Evolutionary conservation across 2,888 invertebrate species (phyloP), one percentile per base, ranked within the genome.

Genomic region (Cheilosia vulpina): DNA sequence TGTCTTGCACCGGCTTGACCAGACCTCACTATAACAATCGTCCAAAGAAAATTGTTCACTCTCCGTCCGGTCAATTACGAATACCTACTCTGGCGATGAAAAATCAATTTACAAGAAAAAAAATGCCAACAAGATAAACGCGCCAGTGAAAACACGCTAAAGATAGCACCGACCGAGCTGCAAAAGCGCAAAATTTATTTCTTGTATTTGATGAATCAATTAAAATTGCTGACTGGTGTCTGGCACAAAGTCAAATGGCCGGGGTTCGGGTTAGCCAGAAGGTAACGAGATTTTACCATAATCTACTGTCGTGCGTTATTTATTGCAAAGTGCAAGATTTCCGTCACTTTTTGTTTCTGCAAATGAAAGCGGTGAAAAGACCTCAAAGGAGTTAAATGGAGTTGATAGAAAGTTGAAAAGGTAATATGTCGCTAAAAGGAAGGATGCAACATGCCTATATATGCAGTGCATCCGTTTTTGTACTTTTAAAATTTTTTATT

Each of bases 151-250:
- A 76, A 76, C 75, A 34, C 50, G 15, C 50, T 7, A 27, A 69
- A 41, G 38, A 68, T 47, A 38, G 17, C 15, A 15, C 45, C 45
- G 17, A 17, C n/a, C n/a, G 45, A n/a, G n/a, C 17, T 21, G 19
- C 9, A 50, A 13, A 50, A 50, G 9, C 21, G 45, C 13, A 53
- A 65, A 45, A 58, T 31, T 24, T 57, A 65, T 52, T 43, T 63
- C 57, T 47, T 55, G 15, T 31, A 55, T 83, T 62, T 83, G 78
- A 83, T 73, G 73, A 63, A 73, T 78, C 68, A 68, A 83, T 83
- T 83, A 79, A 83, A 72, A 73, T 72, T 13, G 58, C 38, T 58
- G 66, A 63, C 43, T 68, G 34, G 27, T 55, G 47, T 52, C 47
- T 66, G 71, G 57, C 38, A 65, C 53, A 53, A 21, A 41, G 77